These are phyloP conservation scores for Girardinichthys multiradiatus DNA, from an alignment of 2,113 vertebrate species.

Conservation along the genomic window DNA sequence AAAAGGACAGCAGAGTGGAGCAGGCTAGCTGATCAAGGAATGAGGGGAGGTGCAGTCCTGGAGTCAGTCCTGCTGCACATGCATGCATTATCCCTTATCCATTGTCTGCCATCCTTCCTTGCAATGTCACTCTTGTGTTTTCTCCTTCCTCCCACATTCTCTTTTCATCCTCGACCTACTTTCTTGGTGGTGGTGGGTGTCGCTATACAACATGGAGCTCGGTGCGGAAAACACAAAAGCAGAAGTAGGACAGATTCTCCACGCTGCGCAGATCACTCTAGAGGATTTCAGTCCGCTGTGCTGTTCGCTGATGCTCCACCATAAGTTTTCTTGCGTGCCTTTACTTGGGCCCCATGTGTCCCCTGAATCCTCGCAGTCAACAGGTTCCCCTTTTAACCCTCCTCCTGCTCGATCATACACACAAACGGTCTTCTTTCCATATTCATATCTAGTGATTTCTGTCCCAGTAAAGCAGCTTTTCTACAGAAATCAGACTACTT, in stretches of 20 bases:
- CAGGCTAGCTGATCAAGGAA: slow-evolving; percentile 38
- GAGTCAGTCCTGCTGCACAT: slow-evolving; percentile 39
- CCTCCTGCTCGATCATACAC: not conserved
- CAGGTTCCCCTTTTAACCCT: slow-evolving; percentile 9
- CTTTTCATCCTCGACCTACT: slow-evolving; percentile 81
- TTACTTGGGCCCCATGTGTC: slow-evolving; percentile 8
- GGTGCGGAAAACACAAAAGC: slow-evolving; percentile 61
- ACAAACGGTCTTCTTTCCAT: not conserved
- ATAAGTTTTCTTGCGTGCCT: slow-evolving; percentile 34
- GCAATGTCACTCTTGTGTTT: slow-evolving; percentile 60
- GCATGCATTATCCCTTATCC: slow-evolving; percentile 63
- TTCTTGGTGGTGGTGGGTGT: slow-evolving; percentile 64
- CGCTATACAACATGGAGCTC: slow-evolving; percentile 47
- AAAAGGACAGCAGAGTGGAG: slow-evolving; percentile 40
- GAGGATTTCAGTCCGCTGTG: slow-evolving; percentile 42
- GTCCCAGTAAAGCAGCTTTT: not conserved
- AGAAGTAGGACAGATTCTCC: slow-evolving; percentile 75
- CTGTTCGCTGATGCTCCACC: slow-evolving; percentile 30
- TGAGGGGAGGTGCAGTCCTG: slow-evolving; percentile 21
- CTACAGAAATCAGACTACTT: too few species aligned
- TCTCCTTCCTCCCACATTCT: slow-evolving; percentile 64
- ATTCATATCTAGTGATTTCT: not conserved
- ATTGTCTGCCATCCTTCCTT: slow-evolving; percentile 55
- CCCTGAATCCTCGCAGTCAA: slow-evolving; percentile 26
- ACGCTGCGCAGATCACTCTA: slow-evolving; percentile 58